Conservation (phyloP, 2,888 invertebrate genomes). For the Coenonympha arcania region DNA sequence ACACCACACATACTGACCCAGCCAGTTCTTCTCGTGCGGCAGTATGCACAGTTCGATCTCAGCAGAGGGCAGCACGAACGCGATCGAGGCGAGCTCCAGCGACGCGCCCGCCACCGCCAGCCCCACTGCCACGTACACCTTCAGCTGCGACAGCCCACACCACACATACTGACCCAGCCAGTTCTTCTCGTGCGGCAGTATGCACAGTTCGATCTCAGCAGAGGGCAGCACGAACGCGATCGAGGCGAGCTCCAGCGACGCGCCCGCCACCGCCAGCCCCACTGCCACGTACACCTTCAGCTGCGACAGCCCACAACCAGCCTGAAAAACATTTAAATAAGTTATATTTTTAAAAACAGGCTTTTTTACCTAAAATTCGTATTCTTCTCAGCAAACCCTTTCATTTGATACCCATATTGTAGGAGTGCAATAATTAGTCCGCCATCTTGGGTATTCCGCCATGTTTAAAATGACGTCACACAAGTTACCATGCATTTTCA, state of each 20-base stretch:
- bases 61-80: slow-evolving; percentile 82
- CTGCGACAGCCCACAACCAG: slow-evolving; percentile 82
- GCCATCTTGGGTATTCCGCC: no score
- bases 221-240: slow-evolving; percentile 82
- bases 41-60: slow-evolving; percentile 85
- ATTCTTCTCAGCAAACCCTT: no score
- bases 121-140: slow-evolving; percentile 78
- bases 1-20: slow-evolving; percentile 72
- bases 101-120: slow-evolving; percentile 80
- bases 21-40: slow-evolving; percentile 81
- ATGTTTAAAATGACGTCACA: no score
- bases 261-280: slow-evolving; percentile 79
- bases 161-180: slow-evolving; percentile 77
- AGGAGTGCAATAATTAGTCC: no score
- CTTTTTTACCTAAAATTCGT: no score
- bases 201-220: slow-evolving; percentile 84
- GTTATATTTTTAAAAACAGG: no score
- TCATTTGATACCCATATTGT: no score
- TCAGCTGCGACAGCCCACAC: slow-evolving; percentile 75
- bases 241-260: slow-evolving; percentile 79
- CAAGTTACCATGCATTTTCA: no score
- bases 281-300: slow-evolving; percentile 77
- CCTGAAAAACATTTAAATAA: no score
- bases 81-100: slow-evolving; percentile 79
- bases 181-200: slow-evolving; percentile 80